phyloP scores from a whole-genome alignment of 2,888 invertebrate species.

The Parthenolecanium corni region DNA sequence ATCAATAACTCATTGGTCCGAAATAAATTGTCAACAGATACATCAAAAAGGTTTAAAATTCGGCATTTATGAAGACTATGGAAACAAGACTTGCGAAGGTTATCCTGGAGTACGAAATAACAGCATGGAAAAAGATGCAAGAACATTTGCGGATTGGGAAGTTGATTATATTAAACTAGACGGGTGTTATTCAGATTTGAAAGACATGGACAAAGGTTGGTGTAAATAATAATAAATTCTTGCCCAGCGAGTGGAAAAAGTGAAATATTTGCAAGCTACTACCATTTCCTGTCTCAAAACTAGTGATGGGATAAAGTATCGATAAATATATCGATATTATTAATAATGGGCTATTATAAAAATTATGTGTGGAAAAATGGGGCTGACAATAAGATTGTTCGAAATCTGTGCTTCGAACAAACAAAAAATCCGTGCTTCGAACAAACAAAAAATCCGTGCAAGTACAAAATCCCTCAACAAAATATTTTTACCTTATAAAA shows the following conservation, averaged over 20 bases:
- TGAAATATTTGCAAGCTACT: background rate
- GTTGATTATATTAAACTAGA: conserved; percentile 51
- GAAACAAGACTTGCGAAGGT: conserved; percentile 47
- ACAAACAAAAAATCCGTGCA: no score
- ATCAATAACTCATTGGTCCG: no score
- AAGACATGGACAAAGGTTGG: conserved; percentile 34
- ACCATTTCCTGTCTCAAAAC: background rate
- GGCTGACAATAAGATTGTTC: no score
- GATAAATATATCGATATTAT: no score
- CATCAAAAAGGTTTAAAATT: conserved; percentile 45
- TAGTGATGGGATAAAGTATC: background rate
- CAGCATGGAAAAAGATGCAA: conserved; percentile 43
- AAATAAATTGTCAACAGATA: no score
- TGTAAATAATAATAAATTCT: background rate
- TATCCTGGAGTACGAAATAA: conserved; percentile 44
- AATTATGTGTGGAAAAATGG: no score
- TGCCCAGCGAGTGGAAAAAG: background rate
- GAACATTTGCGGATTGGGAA: conserved; percentile 47
- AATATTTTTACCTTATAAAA: no score
- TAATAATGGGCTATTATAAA: no score
- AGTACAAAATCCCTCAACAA: no score
- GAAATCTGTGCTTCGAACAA: no score
- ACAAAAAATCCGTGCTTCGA: no score
- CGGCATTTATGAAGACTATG: conserved; percentile 51
- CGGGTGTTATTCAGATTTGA: conserved; percentile 45